Evolutionary conservation across 2,888 invertebrate species (phyloP).

Genomic region (Idaea dimidiata): DNA sequence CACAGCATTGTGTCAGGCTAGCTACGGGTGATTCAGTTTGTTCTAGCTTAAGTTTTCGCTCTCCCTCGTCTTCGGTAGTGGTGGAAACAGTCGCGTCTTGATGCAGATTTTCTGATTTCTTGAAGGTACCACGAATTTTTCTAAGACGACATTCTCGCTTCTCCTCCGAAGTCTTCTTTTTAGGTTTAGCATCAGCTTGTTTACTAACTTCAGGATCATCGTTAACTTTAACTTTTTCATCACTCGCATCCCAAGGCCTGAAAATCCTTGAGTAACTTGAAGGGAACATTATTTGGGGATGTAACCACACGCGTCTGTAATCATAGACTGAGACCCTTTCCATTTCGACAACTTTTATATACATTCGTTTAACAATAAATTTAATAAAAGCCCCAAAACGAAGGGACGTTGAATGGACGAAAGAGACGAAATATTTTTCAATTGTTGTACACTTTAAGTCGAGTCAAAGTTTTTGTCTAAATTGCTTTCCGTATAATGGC

Average conservation of each 20-base stretch:
- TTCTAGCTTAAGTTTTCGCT: constrained; percentile 18
- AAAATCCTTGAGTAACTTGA: constrained; percentile 78
- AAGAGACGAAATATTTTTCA: constrained; percentile 80
- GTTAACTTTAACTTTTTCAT: constrained; percentile 37
- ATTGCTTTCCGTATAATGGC: constrained; percentile 4
- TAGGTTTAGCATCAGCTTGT: constrained; percentile 35
- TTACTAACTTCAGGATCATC: constrained; percentile 23
- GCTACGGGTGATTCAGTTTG: constrained; percentile 58
- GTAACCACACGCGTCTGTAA: constrained; percentile 55
- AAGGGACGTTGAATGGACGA: constrained; percentile 77
- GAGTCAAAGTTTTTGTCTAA: constrained; percentile 34
- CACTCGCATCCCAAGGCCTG: constrained; percentile 82
- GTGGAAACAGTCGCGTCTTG: constrained; percentile 82
- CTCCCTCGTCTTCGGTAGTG: constrained; percentile 65
- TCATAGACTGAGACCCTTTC: constrained; percentile 69
- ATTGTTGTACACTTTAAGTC: constrained; percentile 75
- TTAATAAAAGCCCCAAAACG: constrained; percentile 74
- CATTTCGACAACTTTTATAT: constrained; percentile 77
- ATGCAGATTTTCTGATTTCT: constrained; percentile 56
- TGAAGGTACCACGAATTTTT: constrained; percentile 71
- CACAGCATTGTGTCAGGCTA: constrained; percentile 63
- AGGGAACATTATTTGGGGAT: constrained; percentile 58
- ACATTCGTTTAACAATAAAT: constrained; percentile 79
- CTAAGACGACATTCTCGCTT: constrained; percentile 67
- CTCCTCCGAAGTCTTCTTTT: constrained; percentile 48